Evolutionary conservation across 2,888 invertebrate genomes (phyloP), one percentile per base, ranked within the genome.

Genomic region (Diplolepis rosae): DNA sequence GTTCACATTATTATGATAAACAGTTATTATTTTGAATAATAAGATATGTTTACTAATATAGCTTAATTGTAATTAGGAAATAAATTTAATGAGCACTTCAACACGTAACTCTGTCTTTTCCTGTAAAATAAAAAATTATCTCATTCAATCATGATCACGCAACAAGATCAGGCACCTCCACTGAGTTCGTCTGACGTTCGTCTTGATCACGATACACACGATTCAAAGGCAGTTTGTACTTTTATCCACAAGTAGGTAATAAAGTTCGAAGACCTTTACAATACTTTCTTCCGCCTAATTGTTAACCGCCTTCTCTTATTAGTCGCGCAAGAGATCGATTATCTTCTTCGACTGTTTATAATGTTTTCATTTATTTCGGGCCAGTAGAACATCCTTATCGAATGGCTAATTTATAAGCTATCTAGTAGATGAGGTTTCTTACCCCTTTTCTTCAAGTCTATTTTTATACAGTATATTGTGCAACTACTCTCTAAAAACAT

Each of bases 311-410:
- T 56, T 32, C 54, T 32, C 18, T 32, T 35, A 32, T 56, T 35
- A 56, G 32, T 30, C 32, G 15, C 32, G 32, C 54, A 56, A 56
- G 32, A 54, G 30, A 1, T 56, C 32, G 32, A 56, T 56, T 56
- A 56, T 56, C 22, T 4, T 32, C 13, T 9, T 18, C 18, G 18
- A 56, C 32, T 32, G 51, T 51, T 24, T 30, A 35, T n/a, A 11
- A 18, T 32, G 18, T 32, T 56, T 56, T 18, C 13, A 11, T 15
- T 6, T 18, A 56, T 11, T 56, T 22, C 13, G 5, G 15, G 54
- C 18, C 18, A 30, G 15, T 54, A 54, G 30, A 54, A 15, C 52
- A 27, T 28, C 27, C 27, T 18, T 30, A 54, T 54, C 54, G 30
- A 54, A 30, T 15, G 54, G 54, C 15, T 54, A 54, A 54, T 54